Base-by-base conservation (phyloP, 2,888 invertebrate species). In the Eristalinus aeneus region DNA sequence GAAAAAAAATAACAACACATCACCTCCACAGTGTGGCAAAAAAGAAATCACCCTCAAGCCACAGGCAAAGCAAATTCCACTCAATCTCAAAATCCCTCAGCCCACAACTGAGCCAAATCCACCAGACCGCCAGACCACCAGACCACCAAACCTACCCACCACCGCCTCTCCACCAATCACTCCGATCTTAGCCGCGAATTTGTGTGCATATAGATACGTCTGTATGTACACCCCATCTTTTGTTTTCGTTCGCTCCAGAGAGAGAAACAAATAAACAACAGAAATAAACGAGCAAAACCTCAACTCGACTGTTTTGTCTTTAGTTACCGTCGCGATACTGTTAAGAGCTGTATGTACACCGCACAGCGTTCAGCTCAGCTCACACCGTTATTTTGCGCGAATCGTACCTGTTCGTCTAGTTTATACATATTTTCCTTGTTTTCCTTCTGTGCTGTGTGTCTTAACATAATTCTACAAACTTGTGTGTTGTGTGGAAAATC, bases 271-370 rank as follows among this genome's bases (percentile, higher is more conserved):
- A 46, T 5, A 53, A 58, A 60, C 61, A 54, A 54, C 54, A 73
- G 56, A 56, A 68, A 54, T 63, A 64, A 71, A 76, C 67, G 65
- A 56, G 81, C 86, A 63, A 86, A 86, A 86, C 86, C 86, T 86
- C 86, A 86, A 74, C 68, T 81, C 86, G 77, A 78, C 77, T 86
- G 81, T 86, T 86, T 74, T 74, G 88, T 89, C 90, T 91, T 92
- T 89, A 92, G 91, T 92, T 91, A 90, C 91, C 90, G 91, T 89
- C 92, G 91, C 90, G 92, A 91, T 91, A 92, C 90, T 91, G 92
- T 86, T 82, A 86, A 82, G 86, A 86, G 86, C 86, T 86, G 86
- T 86, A 86, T 86, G 86, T 82, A 86, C 77, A 86, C 86, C 86
- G 86, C 86, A 86, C 73, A 74, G 77, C 73, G 86, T 77, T 82